Evolutionary conservation across 2,113 vertebrate species (phyloP).

Genomic region (Setophaga kirtlandii): DNA sequence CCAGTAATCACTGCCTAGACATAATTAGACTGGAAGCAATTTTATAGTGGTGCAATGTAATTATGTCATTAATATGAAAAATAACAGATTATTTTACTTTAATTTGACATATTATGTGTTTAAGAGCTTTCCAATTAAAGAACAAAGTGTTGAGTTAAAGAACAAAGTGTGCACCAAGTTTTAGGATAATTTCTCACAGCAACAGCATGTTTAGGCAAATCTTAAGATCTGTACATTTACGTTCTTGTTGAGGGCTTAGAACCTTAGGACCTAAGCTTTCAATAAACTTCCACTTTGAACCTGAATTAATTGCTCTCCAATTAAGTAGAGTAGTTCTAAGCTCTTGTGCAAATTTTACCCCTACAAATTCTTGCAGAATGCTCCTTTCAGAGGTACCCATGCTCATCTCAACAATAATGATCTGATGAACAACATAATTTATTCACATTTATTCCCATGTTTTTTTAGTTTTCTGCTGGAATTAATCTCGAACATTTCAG

Average conservation of each 20-base stretch:
- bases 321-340: not conserved
- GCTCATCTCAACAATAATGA: not conserved
- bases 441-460: not conserved
- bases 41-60: slow-evolving; percentile 45
- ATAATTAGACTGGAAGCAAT: slow-evolving; percentile 50
- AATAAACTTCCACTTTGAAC: not conserved
- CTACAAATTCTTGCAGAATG: not conserved
- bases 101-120: slow-evolving; percentile 29
- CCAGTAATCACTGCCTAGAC: slow-evolving; percentile 38
- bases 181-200: not conserved
- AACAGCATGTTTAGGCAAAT: not conserved
- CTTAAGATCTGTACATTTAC: not conserved
- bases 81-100: slow-evolving; percentile 53
- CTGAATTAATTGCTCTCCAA: not conserved
- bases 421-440: not conserved
- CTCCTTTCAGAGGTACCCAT: not conserved
- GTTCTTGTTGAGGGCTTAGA: not conserved
- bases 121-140: slow-evolving; percentile 31
- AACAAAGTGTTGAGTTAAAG: not conserved
- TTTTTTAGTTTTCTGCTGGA: not conserved
- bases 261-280: not conserved
- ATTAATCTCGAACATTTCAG: not conserved
- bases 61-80: slow-evolving; percentile 69
- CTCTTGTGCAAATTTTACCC: not conserved
- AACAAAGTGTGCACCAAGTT: not conserved